Base-by-base conservation (phyloP, 2,113 vertebrate species). In the Fukomys damarensis region DNA sequence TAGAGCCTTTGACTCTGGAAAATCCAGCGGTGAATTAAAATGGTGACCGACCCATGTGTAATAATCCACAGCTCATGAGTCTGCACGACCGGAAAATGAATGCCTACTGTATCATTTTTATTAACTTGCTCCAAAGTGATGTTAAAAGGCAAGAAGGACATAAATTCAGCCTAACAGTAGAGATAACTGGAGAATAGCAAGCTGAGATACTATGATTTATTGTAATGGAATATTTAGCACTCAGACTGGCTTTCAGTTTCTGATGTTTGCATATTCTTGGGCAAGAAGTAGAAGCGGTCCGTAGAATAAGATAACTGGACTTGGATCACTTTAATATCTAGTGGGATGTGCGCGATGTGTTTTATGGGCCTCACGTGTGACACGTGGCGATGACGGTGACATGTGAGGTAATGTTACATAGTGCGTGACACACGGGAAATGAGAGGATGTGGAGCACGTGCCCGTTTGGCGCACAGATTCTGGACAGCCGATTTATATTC, bases 321-420 rank as follows among this genome's bases (percentile, higher is more conserved):
- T 97, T 95, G 95, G 87, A 94, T 86, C 86, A 90, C 70, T 98
- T 77, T 97, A 56, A 16, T 97, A 97, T 95, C 97, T 97, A 96
- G 89, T 93, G 97, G 91, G 95, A 97, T 90, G 96, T 88, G 98
- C 76, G 76, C 96, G 97, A 97, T 96, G 86, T 96, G 97, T 97
- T 97, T 98, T 97, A 97, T 87, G 93, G 96, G 95, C 97, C 97
- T 96, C 94, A 89, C 89, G 97, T 91, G 97, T 93, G 98, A 98
- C 98, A 98, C 88, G 86, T 85, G 65, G 43, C 94, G 96, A 97
- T 98, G 98, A 98, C 95, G 80, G 84, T n/a, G n/a, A n/a, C 90
- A 94, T 97, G 97, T 98, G 98, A 99, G 97, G 98, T 98, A 97
- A 98, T 98, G 97, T 74, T 97, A 96, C 70, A 93, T 74, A 97